A percentile compares a stretch with the other conserved stretches of the same genome.
These are phyloP conservation scores for Didymodactylos carnosus DNA, from an alignment of 2,888 invertebrate genomes.

Conservation along the genomic window DNA sequence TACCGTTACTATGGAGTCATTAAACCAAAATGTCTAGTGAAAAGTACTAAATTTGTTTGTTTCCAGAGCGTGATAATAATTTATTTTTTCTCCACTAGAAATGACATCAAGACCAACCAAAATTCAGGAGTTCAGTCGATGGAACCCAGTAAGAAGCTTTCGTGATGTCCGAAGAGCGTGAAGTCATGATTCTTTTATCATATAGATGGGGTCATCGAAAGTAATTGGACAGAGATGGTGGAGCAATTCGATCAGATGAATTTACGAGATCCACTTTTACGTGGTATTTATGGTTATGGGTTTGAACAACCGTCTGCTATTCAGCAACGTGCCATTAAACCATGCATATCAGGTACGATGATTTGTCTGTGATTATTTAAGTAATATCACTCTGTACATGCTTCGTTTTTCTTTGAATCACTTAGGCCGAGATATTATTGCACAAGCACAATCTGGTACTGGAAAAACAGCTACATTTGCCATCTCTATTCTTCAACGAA, in stretches of 20 bases:
- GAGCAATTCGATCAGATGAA: conserved; percentile 14
- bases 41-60: not conserved
- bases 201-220: not conserved
- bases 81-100: not conserved
- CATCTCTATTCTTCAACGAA: conserved; percentile 72
- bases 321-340: conserved; percentile 14
- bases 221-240: not conserved
- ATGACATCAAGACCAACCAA: not conserved
- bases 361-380: not conserved
- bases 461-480: conserved; percentile 99
- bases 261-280: conserved; percentile 7
- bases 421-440: conserved; percentile 82
- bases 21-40: not conserved
- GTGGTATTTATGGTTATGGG: conserved; percentile 14
- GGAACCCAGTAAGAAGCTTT: not conserved
- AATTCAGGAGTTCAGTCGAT: not conserved
- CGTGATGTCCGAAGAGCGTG: no score
- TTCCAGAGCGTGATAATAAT: not conserved
- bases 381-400: no score
- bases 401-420: not conserved
- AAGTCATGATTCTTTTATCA: not conserved
- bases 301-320: conserved; percentile 15
- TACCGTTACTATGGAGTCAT: no score
- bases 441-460: conserved; percentile 97
- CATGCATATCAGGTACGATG: conserved; percentile 33